These are phyloP conservation scores for Phymorhynchus buccinoides DNA, from an alignment of 1,140 invertebrate genomes.

Conservation along the genomic window DNA sequence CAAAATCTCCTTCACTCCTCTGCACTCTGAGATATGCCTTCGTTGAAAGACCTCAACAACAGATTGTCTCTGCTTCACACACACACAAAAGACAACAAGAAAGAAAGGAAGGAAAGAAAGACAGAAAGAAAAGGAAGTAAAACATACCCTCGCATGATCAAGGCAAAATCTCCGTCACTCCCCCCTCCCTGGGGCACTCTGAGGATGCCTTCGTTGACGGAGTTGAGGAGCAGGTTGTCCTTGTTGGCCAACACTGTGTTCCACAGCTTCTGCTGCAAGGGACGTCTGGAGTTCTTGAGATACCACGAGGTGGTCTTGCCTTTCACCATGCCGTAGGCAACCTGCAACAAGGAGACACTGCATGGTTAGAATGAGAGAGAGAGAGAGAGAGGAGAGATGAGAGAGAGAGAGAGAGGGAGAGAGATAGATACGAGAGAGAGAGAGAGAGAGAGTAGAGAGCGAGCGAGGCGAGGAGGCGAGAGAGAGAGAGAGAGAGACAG, in stretches of 20 bases:
- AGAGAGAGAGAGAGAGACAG: too few relatives aligned
- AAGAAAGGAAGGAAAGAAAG: too few relatives aligned
- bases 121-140: too few relatives aligned
- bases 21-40: too few relatives aligned
- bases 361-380: not conserved
- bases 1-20: too few relatives aligned
- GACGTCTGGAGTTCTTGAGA: conserved; percentile 41
- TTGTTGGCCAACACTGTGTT: conserved; percentile 6
- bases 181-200: conserved; percentile 41
- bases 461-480: too few relatives aligned
- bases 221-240: conserved; percentile 26
- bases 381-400: not conserved
- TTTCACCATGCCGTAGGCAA: conserved; percentile 34
- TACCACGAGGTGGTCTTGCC: conserved; percentile 33
- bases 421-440: too few relatives aligned
- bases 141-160: conserved; percentile 49
- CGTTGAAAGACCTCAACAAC: too few relatives aligned
- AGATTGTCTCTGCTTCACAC: too few relatives aligned
- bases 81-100: too few relatives aligned
- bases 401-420: too few relatives aligned
- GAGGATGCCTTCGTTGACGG: conserved; percentile 45
- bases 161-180: conserved; percentile 46
- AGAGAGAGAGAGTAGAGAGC: too few relatives aligned
- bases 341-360: not conserved
- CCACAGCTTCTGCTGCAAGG: conserved; percentile 35